These are phyloP conservation scores for Malurus cyaneus DNA, from an alignment of 2,113 vertebrate genomes.

Conservation along the genomic window DNA sequence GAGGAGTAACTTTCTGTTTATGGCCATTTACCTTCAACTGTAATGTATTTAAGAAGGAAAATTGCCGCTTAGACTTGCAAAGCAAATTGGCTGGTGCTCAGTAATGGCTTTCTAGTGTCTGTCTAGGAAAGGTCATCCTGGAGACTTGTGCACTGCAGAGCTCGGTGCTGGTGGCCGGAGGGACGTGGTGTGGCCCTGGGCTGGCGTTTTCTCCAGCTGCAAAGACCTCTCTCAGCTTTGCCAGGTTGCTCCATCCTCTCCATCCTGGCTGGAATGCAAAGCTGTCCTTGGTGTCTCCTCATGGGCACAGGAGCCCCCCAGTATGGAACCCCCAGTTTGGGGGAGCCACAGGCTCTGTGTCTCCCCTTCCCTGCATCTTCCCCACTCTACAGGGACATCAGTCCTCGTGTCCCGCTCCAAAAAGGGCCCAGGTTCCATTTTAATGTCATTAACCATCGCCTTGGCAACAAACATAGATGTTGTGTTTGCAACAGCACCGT, in stretches of 20 bases:
- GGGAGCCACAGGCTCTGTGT: neutral
- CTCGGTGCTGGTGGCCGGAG: constrained; percentile 7
- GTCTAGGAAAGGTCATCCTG: constrained; percentile 72
- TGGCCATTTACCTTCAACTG: constrained; percentile 59
- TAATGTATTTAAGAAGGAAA: constrained; percentile 75
- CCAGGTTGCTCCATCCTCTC: neutral
- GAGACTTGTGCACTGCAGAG: constrained; percentile 30
- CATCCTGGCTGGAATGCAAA: neutral
- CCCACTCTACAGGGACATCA: neutral
- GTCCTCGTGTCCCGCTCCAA: neutral
- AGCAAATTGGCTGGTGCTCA: constrained; percentile 71
- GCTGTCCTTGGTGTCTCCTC: neutral
- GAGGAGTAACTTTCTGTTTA: constrained; percentile 63
- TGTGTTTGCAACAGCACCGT: neutral
- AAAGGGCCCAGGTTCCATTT: neutral
- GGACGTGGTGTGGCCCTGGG: neutral
- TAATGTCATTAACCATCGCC: constrained; percentile 14
- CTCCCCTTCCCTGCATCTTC: neutral
- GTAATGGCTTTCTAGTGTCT: constrained; percentile 63
- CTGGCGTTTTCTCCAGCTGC: constrained; percentile 13
- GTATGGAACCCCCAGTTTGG: fast-evolving
- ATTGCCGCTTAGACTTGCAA: constrained; percentile 72
- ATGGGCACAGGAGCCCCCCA: neutral
- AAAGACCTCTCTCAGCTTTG: neutral
- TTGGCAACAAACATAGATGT: constrained; percentile 45